These are phyloP conservation scores for Dioctria rufipes DNA, from an alignment of 2,888 invertebrate species.

Conservation along the genomic window DNA sequence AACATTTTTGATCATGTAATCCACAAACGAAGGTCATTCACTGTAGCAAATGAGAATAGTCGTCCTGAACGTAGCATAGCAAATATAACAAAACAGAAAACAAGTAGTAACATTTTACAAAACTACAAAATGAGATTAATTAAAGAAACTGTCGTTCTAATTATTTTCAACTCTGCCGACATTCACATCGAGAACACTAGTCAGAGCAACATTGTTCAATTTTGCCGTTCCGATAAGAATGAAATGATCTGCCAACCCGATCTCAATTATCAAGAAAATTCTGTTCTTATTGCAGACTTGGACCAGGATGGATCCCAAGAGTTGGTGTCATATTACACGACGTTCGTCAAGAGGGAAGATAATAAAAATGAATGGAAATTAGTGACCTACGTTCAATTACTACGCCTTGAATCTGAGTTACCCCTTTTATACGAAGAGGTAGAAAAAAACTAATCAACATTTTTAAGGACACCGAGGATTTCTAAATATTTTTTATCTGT, in stretches of 20 bases:
- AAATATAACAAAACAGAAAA: slow-evolving; percentile 62
- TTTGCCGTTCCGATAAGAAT: slow-evolving; percentile 74
- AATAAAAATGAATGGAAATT: slow-evolving; percentile 74
- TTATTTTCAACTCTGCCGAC: slow-evolving; percentile 83
- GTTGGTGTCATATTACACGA: slow-evolving; percentile 82
- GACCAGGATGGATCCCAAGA: slow-evolving; percentile 85
- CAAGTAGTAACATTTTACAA: slow-evolving; percentile 59
- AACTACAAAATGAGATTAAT: slow-evolving; percentile 73
- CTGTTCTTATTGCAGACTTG: slow-evolving; percentile 81
- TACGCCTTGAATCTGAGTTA: slow-evolving; percentile 81
- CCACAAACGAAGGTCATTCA: slow-evolving; percentile 65
- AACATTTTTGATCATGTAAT: slow-evolving; percentile 66
- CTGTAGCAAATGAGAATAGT: slow-evolving; percentile 62
- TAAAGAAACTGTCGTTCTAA: slow-evolving; percentile 82
- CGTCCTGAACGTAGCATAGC: slow-evolving; percentile 62
- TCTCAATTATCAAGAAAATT: slow-evolving; percentile 80
- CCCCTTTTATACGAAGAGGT: slow-evolving; percentile 77
- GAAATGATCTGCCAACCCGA: slow-evolving; percentile 80
- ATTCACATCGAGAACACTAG: slow-evolving; percentile 84
- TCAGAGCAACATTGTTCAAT: slow-evolving; percentile 83
- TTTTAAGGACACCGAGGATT: background rate
- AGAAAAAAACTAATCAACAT: slow-evolving; percentile 56
- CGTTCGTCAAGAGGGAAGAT: slow-evolving; percentile 72
- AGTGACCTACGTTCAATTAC: slow-evolving; percentile 79
- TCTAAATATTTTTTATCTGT: background rate